Conservation (phyloP, 1,140 invertebrate species). For the Bombus picipes region DNA sequence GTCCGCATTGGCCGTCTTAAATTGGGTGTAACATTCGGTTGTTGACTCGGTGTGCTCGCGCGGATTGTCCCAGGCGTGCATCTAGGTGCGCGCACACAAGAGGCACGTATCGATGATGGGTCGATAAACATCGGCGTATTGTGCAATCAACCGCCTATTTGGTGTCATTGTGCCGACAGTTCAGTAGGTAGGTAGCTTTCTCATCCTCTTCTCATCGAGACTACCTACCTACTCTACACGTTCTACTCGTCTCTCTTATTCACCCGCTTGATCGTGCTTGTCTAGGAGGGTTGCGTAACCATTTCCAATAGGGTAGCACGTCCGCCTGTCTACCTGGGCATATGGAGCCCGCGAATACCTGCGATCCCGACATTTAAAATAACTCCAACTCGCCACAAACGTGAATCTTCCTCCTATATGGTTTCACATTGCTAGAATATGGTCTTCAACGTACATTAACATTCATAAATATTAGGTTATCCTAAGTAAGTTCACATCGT, state of each 20-base stretch:
- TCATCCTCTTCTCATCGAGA: constrained; percentile 69
- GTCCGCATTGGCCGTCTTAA: constrained; percentile 75
- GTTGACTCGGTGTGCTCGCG: constrained; percentile 73
- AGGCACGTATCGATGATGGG: constrained; percentile 78
- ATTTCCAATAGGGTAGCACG: constrained; percentile 52
- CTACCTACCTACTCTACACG: constrained; percentile 7
- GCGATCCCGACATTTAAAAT: constrained; percentile 44
- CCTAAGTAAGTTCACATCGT: too few relatives aligned
- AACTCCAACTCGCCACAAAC: constrained; percentile 16
- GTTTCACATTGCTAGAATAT: background rate
- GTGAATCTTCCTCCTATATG: background rate
- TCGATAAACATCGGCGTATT: constrained; percentile 81
- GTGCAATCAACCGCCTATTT: constrained; percentile 82
- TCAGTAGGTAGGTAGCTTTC: constrained; percentile 73
- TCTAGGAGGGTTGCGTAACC: constrained; percentile 63
- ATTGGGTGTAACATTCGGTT: constrained; percentile 80
- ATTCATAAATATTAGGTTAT: background rate
- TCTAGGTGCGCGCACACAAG: constrained; percentile 30
- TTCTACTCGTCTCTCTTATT: constrained; percentile 41
- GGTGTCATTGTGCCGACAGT: constrained; percentile 80
- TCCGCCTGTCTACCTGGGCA: constrained; percentile 49
- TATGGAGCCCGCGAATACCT: constrained; percentile 16
- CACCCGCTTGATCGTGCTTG: constrained; percentile 47
- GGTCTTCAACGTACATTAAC: background rate
- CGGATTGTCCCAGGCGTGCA: constrained; percentile 22